Conservation (phyloP, 2,888 invertebrate species). For the Phortica okadai region DNA sequence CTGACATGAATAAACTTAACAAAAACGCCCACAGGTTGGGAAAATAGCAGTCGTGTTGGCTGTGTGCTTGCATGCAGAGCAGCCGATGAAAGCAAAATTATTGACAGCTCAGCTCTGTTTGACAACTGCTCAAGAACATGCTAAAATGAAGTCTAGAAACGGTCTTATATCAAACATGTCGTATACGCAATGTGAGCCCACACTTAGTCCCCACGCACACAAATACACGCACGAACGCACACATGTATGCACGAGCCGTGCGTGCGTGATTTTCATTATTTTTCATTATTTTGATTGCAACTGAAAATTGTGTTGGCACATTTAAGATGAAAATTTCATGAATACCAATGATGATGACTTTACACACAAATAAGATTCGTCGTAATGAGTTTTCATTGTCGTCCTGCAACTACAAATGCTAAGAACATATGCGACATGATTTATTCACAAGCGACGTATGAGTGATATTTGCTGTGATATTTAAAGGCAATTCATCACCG, state of each 20-base stretch:
- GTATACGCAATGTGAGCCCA: not conserved
- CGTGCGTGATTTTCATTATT: too few species aligned
- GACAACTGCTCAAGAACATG: too few species aligned
- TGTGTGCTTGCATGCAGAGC: too few species aligned
- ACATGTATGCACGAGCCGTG: not conserved
- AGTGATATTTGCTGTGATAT: constrained; percentile 63
- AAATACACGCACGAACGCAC: not conserved
- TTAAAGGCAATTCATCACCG: not conserved
- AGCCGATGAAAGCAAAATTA: too few species aligned
- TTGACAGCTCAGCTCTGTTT: too few species aligned
- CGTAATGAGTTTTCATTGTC: constrained; percentile 9
- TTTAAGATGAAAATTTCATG: not conserved
- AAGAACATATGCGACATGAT: constrained; percentile 8
- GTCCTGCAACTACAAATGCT: not conserved
- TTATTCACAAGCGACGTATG: constrained; percentile 48
- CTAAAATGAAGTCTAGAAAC: too few species aligned
- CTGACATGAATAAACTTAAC: too few species aligned
- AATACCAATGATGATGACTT: not conserved
- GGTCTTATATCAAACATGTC: too few species aligned
- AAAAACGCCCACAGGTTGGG: not conserved
- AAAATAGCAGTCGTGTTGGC: not conserved
- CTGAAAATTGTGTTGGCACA: not conserved
- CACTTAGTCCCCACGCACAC: not conserved
- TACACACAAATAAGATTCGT: too few species aligned
- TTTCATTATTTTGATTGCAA: too few species aligned